phyloP scores from a whole-genome alignment of 2,113 vertebrate species.

The Ahaetulla prasina region DNA sequence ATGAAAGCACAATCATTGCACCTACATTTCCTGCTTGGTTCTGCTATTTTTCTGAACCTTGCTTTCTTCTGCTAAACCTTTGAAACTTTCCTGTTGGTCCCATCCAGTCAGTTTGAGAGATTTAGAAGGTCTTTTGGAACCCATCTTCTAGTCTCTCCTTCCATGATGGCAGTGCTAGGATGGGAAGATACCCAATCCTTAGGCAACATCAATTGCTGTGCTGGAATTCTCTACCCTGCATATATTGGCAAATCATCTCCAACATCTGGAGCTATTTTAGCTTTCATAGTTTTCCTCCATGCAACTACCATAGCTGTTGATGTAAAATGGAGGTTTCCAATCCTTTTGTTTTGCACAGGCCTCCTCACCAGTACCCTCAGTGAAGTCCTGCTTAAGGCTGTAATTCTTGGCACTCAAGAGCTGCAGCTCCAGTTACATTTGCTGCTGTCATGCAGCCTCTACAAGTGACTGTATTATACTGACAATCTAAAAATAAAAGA shows the following conservation, averaged over 20 bases:
- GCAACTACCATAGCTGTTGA: slow-evolving; percentile 4
- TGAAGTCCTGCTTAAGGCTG: slow-evolving; percentile 53
- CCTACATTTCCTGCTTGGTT: background rate
- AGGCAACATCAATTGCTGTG: background rate
- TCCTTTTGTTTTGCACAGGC: slow-evolving; percentile 13
- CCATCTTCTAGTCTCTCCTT: background rate
- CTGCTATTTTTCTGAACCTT: background rate
- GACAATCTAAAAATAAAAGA: slow-evolving; percentile 64
- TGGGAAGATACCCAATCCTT: background rate
- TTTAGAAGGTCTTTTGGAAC: background rate
- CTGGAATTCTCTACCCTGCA: background rate
- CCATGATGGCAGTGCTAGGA: background rate
- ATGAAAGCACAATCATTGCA: background rate
- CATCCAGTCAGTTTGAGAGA: background rate
- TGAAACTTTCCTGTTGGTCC: background rate
- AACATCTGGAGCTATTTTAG: background rate
- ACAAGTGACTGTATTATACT: slow-evolving; percentile 43
- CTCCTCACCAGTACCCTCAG: slow-evolving; percentile 30
- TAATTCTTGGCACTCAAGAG: slow-evolving; percentile 64
- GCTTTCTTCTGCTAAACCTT: background rate
- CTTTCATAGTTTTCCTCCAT: background rate
- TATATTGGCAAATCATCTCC: background rate
- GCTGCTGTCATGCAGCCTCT: slow-evolving; percentile 76
- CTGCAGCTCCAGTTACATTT: slow-evolving; percentile 73
- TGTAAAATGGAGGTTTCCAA: background rate